These are phyloP conservation scores for Henricia sp. DNA, from an alignment of 53 echinoderm and acorn worm species.

Conservation along the genomic window DNA sequence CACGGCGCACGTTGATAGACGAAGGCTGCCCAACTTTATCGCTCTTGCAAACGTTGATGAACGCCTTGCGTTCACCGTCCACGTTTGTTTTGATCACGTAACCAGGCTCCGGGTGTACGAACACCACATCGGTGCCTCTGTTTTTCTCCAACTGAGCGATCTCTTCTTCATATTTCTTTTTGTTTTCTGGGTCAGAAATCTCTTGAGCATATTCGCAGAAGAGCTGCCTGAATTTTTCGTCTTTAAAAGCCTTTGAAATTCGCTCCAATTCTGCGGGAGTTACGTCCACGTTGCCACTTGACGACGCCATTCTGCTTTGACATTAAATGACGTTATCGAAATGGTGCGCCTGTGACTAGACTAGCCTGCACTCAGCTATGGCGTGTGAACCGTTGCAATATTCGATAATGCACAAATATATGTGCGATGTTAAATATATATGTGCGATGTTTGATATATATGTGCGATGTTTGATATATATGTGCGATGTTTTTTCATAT, in stretches of 20 bases:
- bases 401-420: too few species aligned
- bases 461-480: too few species aligned
- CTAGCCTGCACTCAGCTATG: too few species aligned
- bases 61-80: constrained; percentile 90
- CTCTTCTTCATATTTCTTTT: constrained; percentile 92
- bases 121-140: constrained; percentile 93
- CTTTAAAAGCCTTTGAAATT: constrained; percentile 88
- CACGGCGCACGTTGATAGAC: constrained; percentile 43
- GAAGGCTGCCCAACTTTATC: constrained; percentile 77
- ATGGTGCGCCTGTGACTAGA: too few species aligned
- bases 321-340: background rate
- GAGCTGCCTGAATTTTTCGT: constrained; percentile 93
- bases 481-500: too few species aligned
- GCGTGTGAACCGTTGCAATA: too few species aligned
- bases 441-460: too few species aligned
- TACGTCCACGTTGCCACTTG: constrained; percentile 79
- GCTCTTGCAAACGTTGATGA: constrained; percentile 89
- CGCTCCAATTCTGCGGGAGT: constrained; percentile 85
- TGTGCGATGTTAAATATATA: too few species aligned
- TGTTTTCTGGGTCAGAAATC: constrained; percentile 94
- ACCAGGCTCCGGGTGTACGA: constrained; percentile 88
- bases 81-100: constrained; percentile 95
- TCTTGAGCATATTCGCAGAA: constrained; percentile 97
- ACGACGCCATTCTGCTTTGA: constrained; percentile 34
- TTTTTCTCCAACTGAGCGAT: constrained; percentile 89